Base-by-base conservation (phyloP, 2,113 vertebrate genomes). In the Piprites chloris region DNA sequence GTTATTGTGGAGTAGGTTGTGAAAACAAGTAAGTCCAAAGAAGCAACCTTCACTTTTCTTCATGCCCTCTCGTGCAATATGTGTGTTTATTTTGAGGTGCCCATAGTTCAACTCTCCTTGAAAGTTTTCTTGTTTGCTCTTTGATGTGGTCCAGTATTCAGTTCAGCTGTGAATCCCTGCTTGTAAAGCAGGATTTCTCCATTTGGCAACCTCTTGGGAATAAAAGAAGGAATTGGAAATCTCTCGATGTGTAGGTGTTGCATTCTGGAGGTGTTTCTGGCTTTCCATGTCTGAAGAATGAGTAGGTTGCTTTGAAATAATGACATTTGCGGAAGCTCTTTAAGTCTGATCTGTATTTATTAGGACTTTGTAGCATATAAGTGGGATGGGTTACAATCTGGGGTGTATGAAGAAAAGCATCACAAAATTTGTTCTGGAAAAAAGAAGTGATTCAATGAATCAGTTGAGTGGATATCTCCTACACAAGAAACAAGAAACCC, bases 221-320 rank as follows among this genome's bases (percentile, higher is more conserved):
- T 73, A 94, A 66, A 94, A 61, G 81, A 83, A 79, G 50, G 50
- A 92, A 35, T 15, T 94, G 72, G 63, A 90, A 86, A 63, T 93
- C 85, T 90, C 62, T 78, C 27, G 9, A 28, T 75, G 52, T 26
- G 87, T 91, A 77, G 81, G 61, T 78, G 65, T 93, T 95, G 87
- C 42, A 14, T 71, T 50, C 69, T 78, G 80, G 77, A 89, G 90
- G 32, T 65, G 67, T 76, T 96, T 83, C 79, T 94, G 79, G 37
- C 75, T 90, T 94, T 93, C 63, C 21, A 46, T 21, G 85, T 76
- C 62, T 74, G 82, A 92, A 94, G 82, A 80, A 93, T 27, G 67
- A 91, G 85, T 92, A 95, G 92, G 82, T 79, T 92, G 90, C 59
- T 55, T 85, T 49, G 42, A 93, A 92, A 83, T 83, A 90, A 82